Evolutionary conservation across 37 sponge, comb jelly and placozoan species (phyloP).

Genomic region (Beroe forskalii): DNA sequence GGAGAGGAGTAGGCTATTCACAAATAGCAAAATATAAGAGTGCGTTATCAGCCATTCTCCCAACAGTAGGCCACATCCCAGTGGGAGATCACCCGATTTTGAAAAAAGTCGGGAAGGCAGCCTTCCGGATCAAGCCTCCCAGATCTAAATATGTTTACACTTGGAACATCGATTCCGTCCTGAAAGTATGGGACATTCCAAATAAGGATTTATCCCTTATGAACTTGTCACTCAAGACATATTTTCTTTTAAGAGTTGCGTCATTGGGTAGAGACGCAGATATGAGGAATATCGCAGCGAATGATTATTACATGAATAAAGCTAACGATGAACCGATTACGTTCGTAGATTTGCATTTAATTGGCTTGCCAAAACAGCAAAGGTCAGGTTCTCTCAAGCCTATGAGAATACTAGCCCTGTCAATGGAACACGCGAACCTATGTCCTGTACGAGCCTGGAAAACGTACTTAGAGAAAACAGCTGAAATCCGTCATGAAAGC

Average conservation of each 20-base stretch:
- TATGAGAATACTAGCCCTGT: background rate
- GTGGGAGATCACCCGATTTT: background rate
- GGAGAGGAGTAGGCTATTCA: too few species aligned
- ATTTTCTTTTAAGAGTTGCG: background rate
- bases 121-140: too few species aligned
- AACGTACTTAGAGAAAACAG: background rate
- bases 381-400: background rate
- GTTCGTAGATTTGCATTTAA: background rate
- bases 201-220: background rate
- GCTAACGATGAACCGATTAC: background rate
- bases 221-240: background rate
- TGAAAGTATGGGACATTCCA: background rate
- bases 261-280: background rate
- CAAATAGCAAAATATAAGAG: background rate
- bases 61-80: background rate
- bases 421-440: background rate
- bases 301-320: background rate
- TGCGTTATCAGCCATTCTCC: background rate
- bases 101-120: background rate
- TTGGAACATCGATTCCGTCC: too few species aligned
- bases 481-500: too few species aligned
- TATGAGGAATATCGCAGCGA: background rate
- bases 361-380: background rate
- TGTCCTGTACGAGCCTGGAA: background rate
- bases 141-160: too few species aligned